Base-by-base conservation (phyloP, 1,140 invertebrate genomes). In the Nixonia krombeini region DNA sequence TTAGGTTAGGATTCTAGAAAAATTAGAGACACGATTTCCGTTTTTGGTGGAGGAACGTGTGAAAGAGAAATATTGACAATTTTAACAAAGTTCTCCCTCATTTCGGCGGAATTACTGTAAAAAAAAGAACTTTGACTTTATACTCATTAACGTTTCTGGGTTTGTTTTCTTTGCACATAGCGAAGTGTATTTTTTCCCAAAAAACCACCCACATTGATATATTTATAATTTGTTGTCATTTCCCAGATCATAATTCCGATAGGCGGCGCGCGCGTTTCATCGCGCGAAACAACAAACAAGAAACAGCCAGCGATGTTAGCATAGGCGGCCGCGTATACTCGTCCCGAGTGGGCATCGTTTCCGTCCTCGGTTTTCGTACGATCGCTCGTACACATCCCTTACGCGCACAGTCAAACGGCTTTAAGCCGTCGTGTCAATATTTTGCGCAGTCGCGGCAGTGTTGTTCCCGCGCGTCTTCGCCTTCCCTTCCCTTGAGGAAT, bases 361-460 rank as follows among this genome's bases (percentile, higher is more conserved):
- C 41, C 53, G 44, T 58, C 35, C 17, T 26, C 45, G 62, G 62
- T 57, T 73, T 33, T 49, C 51, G 61, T 70, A 44, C 66, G 44
- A 59, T 75, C 58, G n/a, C 55, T 29, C 50, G 66, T 46, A 71
- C 40, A 78, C 73, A 74, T 46, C 17, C 28, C 21, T 6, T 21
- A 21, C 21, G 21, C 21, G 6, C 21, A 51, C 21, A 42, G 4
- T 38, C 37, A 45, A 41, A 37, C 35, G 8, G 33, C 53, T 56
- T 58, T 70, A 58, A 73, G 53, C 49, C 53, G 28, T 16, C 40
- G 59, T 35, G 64, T 61, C 75, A 79, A 79, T 75, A 78, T 72
- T 72, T 73, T 58, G 70, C 68, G 57, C 25, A 42, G 33, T 37
- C 26, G 31, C 38, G 12, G 9, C 5, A 6, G 21, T 21, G 6